phyloP scores from a whole-genome alignment of 2,888 invertebrate genomes.

The Nemotelus pantherinus region DNA sequence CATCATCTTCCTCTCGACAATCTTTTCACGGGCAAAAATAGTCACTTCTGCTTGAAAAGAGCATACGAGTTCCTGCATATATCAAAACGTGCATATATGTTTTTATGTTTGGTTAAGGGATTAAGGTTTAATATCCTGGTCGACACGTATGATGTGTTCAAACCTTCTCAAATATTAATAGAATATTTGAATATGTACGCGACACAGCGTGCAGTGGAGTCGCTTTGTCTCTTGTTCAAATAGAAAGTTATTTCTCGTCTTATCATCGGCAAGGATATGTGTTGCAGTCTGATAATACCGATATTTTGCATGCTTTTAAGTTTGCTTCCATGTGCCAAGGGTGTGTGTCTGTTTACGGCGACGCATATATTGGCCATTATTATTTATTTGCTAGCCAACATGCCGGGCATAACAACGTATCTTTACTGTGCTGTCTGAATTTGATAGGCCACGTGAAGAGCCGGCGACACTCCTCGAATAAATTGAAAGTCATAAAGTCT shows the following conservation, averaged over 20 bases:
- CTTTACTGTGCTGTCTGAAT: constrained; percentile 1
- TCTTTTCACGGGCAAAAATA: constrained; percentile 21
- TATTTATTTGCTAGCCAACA: constrained; percentile 11
- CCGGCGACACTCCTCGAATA: too few relatives aligned
- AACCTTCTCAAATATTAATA: constrained; percentile 49
- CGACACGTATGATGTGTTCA: constrained; percentile 48
- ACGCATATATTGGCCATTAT: constrained; percentile 21
- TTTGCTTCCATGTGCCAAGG: too few relatives aligned
- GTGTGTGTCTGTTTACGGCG: not conserved
- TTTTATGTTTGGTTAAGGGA: constrained; percentile 42
- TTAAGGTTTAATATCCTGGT: constrained; percentile 43
- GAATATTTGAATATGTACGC: constrained; percentile 49
- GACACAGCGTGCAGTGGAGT: constrained; percentile 3
- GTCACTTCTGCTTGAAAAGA: constrained; percentile 37
- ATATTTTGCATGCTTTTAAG: too few relatives aligned
- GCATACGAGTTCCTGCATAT: constrained; percentile 8
- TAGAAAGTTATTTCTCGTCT: constrained; percentile 33
- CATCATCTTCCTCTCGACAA: not conserved
- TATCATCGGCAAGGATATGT: constrained; percentile 35
- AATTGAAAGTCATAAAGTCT: too few relatives aligned
- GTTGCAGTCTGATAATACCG: constrained; percentile 14
- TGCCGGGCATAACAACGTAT: not conserved
- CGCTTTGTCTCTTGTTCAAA: constrained; percentile 32
- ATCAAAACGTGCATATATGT: constrained; percentile 25
- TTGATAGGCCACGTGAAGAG: not conserved